phyloP scores from a whole-genome alignment of 2,888 invertebrate genomes.

The Pheosia tremula region DNA sequence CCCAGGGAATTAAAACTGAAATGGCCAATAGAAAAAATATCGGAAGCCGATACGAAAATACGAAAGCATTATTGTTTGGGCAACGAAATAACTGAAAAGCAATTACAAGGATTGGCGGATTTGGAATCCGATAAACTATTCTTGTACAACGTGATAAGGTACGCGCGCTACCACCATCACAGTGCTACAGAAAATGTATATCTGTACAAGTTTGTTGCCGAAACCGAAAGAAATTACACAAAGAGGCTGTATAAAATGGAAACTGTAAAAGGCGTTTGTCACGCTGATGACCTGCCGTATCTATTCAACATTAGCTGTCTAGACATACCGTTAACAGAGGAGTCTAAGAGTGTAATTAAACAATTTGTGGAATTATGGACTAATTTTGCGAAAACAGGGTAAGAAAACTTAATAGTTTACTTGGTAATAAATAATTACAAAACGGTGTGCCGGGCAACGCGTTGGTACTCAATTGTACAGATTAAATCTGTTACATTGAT shows the following conservation, averaged over 20 bases:
- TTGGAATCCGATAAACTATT: slow-evolving; percentile 68
- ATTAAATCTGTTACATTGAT: no score
- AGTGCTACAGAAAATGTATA: slow-evolving; percentile 55
- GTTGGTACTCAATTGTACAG: no score
- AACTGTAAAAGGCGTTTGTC: slow-evolving; percentile 65
- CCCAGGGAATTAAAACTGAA: slow-evolving; percentile 73
- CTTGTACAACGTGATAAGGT: slow-evolving; percentile 65
- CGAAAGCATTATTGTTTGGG: slow-evolving; percentile 65
- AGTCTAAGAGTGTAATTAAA: slow-evolving; percentile 56
- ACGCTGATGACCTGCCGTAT: slow-evolving; percentile 72
- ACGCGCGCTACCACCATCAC: slow-evolving; percentile 58
- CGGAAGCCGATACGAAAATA: slow-evolving; percentile 57
- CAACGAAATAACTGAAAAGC: slow-evolving; percentile 51
- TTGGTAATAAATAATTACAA: neutral
- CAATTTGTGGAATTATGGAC: slow-evolving; percentile 66
- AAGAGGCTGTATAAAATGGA: slow-evolving; percentile 70
- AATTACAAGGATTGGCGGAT: slow-evolving; percentile 56
- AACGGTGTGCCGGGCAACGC: no score
- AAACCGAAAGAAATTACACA: slow-evolving; percentile 70
- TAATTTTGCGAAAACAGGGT: slow-evolving; percentile 71
- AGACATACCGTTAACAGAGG: slow-evolving; percentile 64
- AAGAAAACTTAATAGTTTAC: slow-evolving; percentile 32
- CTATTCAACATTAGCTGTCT: slow-evolving; percentile 67
- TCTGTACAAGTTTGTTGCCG: slow-evolving; percentile 68
- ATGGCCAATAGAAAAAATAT: slow-evolving; percentile 50